These are phyloP conservation scores for Eriosoma lanigerum DNA, from an alignment of 1,140 invertebrate species.

Conservation along the genomic window DNA sequence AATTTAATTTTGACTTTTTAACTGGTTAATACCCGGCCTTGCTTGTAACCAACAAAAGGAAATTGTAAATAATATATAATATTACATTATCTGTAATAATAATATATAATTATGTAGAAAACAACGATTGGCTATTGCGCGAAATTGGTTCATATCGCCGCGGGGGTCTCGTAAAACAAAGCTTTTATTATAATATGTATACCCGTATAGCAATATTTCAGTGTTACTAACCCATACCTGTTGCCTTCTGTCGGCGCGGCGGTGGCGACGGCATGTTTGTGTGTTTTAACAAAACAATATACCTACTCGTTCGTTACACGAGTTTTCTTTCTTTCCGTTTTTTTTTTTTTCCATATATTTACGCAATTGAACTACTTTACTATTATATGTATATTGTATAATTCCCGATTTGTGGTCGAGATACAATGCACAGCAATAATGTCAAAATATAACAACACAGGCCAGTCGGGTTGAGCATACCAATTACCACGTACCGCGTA, in stretches of 20 bases:
- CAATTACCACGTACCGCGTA: no score
- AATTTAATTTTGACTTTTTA: no score
- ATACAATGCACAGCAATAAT: neutral
- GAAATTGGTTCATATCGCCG: constrained; percentile 43
- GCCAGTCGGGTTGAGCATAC: neutral
- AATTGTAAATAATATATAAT: neutral
- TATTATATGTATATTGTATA: no score
- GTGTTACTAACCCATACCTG: no score
- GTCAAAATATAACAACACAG: neutral
- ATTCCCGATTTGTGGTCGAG: neutral
- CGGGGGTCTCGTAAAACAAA: constrained; percentile 40
- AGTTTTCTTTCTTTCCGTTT: neutral
- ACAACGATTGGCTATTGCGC: neutral
- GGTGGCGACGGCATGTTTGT: no score
- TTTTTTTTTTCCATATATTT: no score
- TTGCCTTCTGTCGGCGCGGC: no score
- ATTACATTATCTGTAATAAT: no score
- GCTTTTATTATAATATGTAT: neutral
- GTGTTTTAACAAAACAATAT: no score
- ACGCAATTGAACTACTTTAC: constrained; percentile 12
- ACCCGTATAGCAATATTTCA: neutral
- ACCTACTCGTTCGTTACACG: neutral
- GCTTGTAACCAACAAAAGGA: constrained; percentile 25
- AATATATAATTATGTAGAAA: neutral
- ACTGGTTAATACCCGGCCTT: no score